Conservation (phyloP, 2,113 vertebrate species). For the Gallinago jamesoni region DNA sequence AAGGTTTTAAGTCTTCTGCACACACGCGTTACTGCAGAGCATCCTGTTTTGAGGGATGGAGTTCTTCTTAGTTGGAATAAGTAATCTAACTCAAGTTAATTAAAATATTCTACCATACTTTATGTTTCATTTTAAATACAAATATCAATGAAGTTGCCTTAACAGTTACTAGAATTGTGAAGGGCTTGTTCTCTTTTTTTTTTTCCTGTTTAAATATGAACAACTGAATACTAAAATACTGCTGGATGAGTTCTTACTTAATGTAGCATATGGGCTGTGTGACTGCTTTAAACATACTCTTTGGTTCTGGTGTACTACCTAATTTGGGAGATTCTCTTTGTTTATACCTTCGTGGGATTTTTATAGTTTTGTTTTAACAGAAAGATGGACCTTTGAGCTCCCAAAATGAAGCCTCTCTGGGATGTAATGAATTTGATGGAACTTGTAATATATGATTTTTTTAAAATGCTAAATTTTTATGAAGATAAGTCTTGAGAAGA, state of each 20-base stretch:
- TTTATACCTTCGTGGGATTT: not conserved
- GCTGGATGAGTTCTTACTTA: not conserved
- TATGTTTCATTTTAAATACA: not conserved
- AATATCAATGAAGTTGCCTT: not conserved
- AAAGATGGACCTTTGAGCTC: not conserved
- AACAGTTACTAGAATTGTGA: not conserved
- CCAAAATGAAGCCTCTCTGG: not conserved
- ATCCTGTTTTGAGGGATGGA: not conserved
- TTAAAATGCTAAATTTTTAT: not conserved
- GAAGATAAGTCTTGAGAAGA: not conserved
- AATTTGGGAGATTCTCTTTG: not conserved
- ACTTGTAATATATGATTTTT: not conserved
- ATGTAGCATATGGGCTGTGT: not conserved
- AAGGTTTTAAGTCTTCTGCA: not conserved
- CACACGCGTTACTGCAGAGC: not conserved
- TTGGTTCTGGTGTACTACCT: not conserved
- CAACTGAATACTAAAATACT: not conserved
- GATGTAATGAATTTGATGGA: not conserved
- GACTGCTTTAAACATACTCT: not conserved
- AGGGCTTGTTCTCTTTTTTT: not conserved
- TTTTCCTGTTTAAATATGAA: not conserved
- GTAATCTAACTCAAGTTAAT: not conserved
- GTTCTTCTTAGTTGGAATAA: not conserved
- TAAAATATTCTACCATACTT: not conserved
- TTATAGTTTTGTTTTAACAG: not conserved